A percentile compares a stretch with the other conserved stretches of the same genome.
Conservation (phyloP, 2,888 invertebrate genomes). For the Seira sanloemensis region DNA sequence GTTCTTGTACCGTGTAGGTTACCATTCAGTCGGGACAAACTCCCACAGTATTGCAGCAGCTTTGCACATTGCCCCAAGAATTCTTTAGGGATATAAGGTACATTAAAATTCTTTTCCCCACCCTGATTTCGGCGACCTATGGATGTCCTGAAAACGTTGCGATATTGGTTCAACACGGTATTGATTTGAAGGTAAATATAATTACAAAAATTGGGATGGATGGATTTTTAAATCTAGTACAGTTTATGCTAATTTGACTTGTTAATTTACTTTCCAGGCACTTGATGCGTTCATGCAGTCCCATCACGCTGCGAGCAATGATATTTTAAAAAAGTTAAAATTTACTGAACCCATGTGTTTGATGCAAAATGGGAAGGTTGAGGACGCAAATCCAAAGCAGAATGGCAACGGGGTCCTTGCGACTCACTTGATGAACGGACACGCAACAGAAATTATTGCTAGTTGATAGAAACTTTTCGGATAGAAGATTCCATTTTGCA, state of each 20-base stretch:
- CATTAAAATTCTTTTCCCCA: conserved; percentile 85
- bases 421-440: conserved; percentile 35
- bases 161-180: conserved; percentile 84
- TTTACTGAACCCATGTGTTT: conserved; percentile 26
- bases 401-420: conserved; percentile 18
- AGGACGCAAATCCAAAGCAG: conserved; percentile 20
- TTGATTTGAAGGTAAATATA: conserved; percentile 64
- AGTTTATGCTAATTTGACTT: too few relatives aligned
- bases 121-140: conserved; percentile 84
- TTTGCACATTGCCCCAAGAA: conserved; percentile 89
- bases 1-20: conserved; percentile 78
- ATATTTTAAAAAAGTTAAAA: conserved; percentile 75
- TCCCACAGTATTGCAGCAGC: conserved; percentile 88
- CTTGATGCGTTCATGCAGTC: conserved; percentile 80
- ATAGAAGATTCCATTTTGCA: too few relatives aligned
- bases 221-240: too few relatives aligned
- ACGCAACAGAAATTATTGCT: conserved; percentile 30
- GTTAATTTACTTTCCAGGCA: conserved; percentile 76
- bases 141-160: conserved; percentile 83
- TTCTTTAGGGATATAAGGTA: conserved; percentile 88
- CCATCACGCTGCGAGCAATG: conserved; percentile 78
- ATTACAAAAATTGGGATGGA: too few relatives aligned
- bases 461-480: neutral
- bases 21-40: conserved; percentile 85
- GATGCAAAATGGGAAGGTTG: conserved; percentile 21